Evolutionary conservation across 2,888 invertebrate genomes (phyloP).

Genomic region (Luperina testacea): DNA sequence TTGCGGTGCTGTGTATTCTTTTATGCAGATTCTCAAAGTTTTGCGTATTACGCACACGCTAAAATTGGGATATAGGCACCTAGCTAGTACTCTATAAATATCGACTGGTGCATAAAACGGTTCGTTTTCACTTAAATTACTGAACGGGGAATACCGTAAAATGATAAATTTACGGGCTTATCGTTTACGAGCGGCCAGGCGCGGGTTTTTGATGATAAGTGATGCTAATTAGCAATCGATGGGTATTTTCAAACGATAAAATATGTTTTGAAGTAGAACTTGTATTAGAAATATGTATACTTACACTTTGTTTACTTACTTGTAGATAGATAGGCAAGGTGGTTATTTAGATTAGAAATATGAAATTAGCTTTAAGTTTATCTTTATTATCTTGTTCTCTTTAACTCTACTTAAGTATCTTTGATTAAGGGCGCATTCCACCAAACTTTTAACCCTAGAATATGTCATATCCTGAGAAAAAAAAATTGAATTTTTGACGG

Average conservation of each 20-base stretch:
- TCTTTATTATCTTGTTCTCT: background rate
- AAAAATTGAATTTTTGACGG: too few relatives aligned
- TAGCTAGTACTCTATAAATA: background rate
- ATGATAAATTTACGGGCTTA: constrained; percentile 62
- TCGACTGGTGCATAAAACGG: background rate
- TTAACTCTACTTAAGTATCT: background rate
- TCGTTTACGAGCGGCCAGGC: constrained; percentile 49
- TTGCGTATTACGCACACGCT: background rate
- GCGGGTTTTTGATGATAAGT: constrained; percentile 47
- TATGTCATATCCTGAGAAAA: too few relatives aligned
- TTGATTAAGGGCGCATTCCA: background rate
- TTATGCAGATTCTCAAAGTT: background rate
- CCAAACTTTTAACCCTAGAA: too few relatives aligned
- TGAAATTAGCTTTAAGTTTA: background rate
- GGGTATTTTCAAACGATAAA: constrained; percentile 38
- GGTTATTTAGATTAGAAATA: background rate
- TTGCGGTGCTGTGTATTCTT: background rate
- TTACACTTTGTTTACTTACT: background rate
- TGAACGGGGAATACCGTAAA: constrained; percentile 3
- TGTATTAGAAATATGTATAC: background rate
- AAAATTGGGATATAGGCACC: background rate
- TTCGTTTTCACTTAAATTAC: background rate
- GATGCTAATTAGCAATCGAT: constrained; percentile 46
- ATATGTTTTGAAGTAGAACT: constrained; percentile 22
- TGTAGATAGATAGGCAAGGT: background rate